These are phyloP conservation scores for Aporophyla lueneburgensis DNA, from an alignment of 2,888 invertebrate genomes.

Conservation along the genomic window DNA sequence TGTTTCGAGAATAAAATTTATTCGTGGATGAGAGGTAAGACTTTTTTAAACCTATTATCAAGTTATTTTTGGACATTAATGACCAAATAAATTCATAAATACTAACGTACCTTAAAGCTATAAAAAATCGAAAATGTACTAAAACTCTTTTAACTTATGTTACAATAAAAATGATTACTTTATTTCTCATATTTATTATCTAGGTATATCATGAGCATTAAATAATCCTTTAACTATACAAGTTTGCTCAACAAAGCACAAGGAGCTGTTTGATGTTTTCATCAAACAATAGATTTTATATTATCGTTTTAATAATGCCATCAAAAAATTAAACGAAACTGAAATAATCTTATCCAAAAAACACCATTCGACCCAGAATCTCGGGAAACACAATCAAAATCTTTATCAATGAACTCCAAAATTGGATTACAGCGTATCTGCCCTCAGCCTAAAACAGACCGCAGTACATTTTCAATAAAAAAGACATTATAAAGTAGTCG, in stretches of 20 bases:
- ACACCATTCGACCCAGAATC: conserved; percentile 39
- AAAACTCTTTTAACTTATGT: too few relatives aligned
- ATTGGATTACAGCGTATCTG: conserved; percentile 66
- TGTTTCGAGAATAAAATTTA: conserved; percentile 4
- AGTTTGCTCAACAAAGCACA: not conserved
- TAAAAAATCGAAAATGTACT: not conserved
- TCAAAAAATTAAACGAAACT: not conserved
- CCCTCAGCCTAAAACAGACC: conserved; percentile 68
- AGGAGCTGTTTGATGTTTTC: not conserved
- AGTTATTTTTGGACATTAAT: fast-evolving
- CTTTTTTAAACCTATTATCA: not conserved
- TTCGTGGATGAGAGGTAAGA: conserved; percentile 49
- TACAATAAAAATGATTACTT: not conserved
- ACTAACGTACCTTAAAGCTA: too few relatives aligned
- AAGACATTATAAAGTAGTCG: conserved; percentile 85
- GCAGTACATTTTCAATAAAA: conserved; percentile 80
- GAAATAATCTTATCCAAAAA: conserved; percentile 32
- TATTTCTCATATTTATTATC: too few relatives aligned
- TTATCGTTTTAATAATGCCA: not conserved
- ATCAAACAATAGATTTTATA: too few relatives aligned
- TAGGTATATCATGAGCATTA: too few relatives aligned
- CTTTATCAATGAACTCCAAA: conserved; percentile 65
- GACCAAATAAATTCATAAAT: too few relatives aligned
- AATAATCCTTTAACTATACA: not conserved
- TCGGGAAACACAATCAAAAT: conserved; percentile 51